Conservation (phyloP, 2,113 vertebrate genomes). For the Zosterops hypoxanthus region DNA sequence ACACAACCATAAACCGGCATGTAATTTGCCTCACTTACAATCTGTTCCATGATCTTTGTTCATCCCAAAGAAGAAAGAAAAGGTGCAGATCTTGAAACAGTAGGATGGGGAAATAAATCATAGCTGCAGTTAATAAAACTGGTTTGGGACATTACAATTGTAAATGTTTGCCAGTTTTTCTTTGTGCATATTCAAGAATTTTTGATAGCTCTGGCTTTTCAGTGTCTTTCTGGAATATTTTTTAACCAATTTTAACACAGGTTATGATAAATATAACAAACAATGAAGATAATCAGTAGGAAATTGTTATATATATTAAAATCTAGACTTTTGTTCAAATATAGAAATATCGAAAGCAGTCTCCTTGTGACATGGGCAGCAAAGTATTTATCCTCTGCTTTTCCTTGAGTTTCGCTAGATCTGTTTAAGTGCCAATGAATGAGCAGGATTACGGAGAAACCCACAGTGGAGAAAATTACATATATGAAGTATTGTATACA, state of each 20-base stretch:
- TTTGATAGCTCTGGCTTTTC: conserved; percentile 4
- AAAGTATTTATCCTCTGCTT: conserved; percentile 21
- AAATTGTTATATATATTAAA: conserved; percentile 33
- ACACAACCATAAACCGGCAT: conserved; percentile 72
- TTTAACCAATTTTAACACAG: neutral
- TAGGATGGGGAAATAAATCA: conserved; percentile 58
- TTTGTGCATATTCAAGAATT: conserved; percentile 52
- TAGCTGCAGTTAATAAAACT: conserved; percentile 65
- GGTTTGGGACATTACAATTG: neutral
- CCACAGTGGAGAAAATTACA: neutral
- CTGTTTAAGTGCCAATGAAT: neutral
- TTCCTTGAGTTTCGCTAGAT: conserved; percentile 68
- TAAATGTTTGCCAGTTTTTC: neutral
- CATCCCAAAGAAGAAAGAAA: conserved; percentile 59
- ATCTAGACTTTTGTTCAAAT: conserved; percentile 23
- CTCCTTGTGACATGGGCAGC: neutral
- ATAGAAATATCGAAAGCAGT: neutral
- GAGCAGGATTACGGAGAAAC: conserved; percentile 34
- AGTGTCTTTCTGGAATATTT: neutral
- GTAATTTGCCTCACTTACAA: conserved; percentile 74
- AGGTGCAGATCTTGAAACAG: conserved; percentile 46
- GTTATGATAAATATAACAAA: neutral
- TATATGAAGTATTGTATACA: conserved; percentile 19
- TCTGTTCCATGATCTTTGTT: conserved; percentile 78
- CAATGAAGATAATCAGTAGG: neutral